A percentile compares a stretch with the other conserved stretches of the same genome.
These are phyloP conservation scores for Drosophila tropicalis DNA, from an alignment of 1,140 invertebrate species.

Conservation along the genomic window DNA sequence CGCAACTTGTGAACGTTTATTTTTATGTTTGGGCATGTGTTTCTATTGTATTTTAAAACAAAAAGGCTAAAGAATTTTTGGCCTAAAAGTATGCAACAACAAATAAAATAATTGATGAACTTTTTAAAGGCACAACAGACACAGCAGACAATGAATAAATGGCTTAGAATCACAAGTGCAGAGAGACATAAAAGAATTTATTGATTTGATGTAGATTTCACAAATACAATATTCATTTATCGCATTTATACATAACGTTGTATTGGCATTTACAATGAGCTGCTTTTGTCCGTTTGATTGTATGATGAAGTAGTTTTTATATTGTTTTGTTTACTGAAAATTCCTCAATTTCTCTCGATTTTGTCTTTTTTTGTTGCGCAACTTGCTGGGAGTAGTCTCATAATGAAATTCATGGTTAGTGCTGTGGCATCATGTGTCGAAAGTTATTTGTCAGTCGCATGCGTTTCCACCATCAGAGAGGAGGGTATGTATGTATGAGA, in stretches of 20 bases:
- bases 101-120: not conserved
- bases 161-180: not conserved
- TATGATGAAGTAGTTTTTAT: slow-evolving; percentile 6
- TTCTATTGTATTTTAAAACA: not conserved
- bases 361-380: slow-evolving; percentile 9
- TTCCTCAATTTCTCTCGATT: slow-evolving; percentile 32
- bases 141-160: not conserved
- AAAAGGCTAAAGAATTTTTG: slow-evolving; percentile 9
- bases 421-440: slow-evolving; percentile 56
- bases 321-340: slow-evolving; percentile 18
- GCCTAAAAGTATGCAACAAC: slow-evolving; percentile 13
- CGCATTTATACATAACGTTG: not conserved
- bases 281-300: not conserved
- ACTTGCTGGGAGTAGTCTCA: not conserved
- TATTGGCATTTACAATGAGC: not conserved
- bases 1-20: not conserved
- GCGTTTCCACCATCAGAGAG: not conserved
- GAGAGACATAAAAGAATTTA: not conserved
- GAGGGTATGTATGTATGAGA: not conserved
- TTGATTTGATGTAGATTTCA: not conserved
- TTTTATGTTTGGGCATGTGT: slow-evolving; percentile 1
- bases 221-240: not conserved
- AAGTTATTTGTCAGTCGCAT: slow-evolving; percentile 52
- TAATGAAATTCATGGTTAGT: slow-evolving; percentile 47
- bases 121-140: not conserved